Conservation (phyloP, 2,888 invertebrate species). For the Drosophila lutescens region DNA sequence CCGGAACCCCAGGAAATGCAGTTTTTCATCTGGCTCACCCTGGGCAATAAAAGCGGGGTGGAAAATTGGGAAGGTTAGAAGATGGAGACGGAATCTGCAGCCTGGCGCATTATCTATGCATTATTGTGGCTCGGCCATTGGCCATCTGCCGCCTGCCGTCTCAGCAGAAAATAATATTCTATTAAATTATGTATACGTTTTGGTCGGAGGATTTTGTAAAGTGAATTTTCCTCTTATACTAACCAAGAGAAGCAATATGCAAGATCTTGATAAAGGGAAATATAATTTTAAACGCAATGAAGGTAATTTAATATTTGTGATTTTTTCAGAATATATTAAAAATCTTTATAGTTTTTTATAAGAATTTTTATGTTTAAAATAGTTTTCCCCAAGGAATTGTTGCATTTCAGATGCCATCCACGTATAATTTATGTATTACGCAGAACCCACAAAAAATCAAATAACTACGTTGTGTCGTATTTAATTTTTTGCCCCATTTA, state of each 20-base stretch:
- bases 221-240: conserved; percentile 21
- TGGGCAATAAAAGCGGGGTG: conserved; percentile 15
- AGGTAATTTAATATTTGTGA: not conserved
- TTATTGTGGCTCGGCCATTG: conserved; percentile 40
- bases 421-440: conserved; percentile 16
- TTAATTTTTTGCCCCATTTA: conserved; percentile 34
- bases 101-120: conserved; percentile 45
- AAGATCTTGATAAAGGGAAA: conserved; percentile 4
- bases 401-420: conserved; percentile 6
- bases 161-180: conserved; percentile 46
- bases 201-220: conserved; percentile 24
- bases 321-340: not conserved
- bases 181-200: conserved; percentile 52
- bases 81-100: conserved; percentile 9
- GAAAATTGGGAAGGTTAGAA: not conserved
- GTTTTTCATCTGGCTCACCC: conserved; percentile 29
- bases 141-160: conserved; percentile 36
- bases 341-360: too few relatives aligned
- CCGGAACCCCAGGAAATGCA: conserved; percentile 32
- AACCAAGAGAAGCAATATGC: not conserved
- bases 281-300: conserved; percentile 4
- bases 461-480: not conserved
- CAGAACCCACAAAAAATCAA: not conserved
- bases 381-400: not conserved
- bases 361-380: not conserved